Conservation (phyloP, 2,797 vertebrate species). For the Gymnothorax reevesii region DNA sequence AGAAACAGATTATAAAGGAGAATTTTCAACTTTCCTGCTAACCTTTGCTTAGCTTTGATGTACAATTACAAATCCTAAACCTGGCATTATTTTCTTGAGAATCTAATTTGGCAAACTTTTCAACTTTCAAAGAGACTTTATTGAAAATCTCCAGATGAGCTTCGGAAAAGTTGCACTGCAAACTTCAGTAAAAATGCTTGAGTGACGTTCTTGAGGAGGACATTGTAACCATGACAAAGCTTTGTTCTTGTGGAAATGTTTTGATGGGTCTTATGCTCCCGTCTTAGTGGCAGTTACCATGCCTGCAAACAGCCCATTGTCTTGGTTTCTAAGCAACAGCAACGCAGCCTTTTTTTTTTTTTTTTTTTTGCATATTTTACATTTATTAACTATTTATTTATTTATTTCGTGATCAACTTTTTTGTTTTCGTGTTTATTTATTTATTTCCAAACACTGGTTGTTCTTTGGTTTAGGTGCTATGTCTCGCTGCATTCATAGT, state of each 20-base stretch:
- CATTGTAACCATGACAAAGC: background rate
- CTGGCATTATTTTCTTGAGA: background rate
- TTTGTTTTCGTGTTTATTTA: too few relatives aligned
- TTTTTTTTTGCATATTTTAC: background rate
- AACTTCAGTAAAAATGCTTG: background rate
- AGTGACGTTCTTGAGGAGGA: background rate
- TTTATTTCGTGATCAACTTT: background rate
- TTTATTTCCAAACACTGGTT: too few relatives aligned
- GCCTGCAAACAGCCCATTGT: background rate
- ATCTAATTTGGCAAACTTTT: background rate
- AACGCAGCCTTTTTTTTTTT: background rate
- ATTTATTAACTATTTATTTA: background rate
- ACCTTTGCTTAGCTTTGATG: background rate
- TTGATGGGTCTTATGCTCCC: background rate
- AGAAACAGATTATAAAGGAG: background rate
- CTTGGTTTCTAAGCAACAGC: slow-evolving; percentile 2
- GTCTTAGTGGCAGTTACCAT: slow-evolving; percentile 1
- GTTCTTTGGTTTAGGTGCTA: too few relatives aligned
- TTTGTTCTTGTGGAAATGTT: slow-evolving; percentile 11
- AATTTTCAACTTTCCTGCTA: background rate
- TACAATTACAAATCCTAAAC: background rate
- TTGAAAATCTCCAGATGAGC: background rate
- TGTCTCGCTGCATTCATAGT: too few relatives aligned
- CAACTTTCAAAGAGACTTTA: background rate
- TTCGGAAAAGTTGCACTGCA: background rate